Evolutionary conservation across 1,140 invertebrate species (phyloP).

Genomic region (Leptopilina boulardi): DNA sequence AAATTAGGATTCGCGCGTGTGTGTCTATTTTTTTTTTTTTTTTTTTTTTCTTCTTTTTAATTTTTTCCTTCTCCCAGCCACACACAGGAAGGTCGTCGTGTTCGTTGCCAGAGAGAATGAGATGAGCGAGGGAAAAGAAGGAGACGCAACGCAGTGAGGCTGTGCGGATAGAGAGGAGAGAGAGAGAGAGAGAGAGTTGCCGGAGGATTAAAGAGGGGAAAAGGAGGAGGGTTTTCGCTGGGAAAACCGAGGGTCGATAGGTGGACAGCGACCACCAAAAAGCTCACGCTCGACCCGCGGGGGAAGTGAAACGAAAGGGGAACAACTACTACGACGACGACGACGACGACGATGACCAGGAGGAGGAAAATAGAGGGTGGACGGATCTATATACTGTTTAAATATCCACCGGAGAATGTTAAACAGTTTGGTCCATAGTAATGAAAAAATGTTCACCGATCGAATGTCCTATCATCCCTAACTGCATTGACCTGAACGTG

Average conservation of each 20-base stretch:
- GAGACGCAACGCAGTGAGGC: too few species aligned
- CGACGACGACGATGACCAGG: too few species aligned
- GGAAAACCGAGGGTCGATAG: slow-evolving; percentile 67
- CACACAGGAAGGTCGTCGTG: slow-evolving; percentile 62
- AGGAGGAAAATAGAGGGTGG: slow-evolving; percentile 36
- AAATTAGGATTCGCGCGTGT: slow-evolving; percentile 64
- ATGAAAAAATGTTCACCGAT: slow-evolving; percentile 56
- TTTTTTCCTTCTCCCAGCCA: slow-evolving; percentile 12
- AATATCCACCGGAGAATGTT: slow-evolving; percentile 67
- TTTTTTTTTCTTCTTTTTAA: neutral
- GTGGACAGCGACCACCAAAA: slow-evolving; percentile 64
- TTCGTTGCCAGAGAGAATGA: slow-evolving; percentile 22
- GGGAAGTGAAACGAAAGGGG: neutral
- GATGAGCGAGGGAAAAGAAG: slow-evolving; percentile 34
- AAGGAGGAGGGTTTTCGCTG: slow-evolving; percentile 30
- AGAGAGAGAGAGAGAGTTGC: slow-evolving; percentile 44
- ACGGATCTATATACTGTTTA: slow-evolving; percentile 62
- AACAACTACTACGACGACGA: too few species aligned
- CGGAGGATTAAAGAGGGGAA: slow-evolving; percentile 36
- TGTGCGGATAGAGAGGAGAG: slow-evolving; percentile 39
- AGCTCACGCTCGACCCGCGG: slow-evolving; percentile 55
- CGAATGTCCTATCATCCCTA: neutral
- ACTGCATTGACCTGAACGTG: neutral
- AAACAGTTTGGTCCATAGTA: slow-evolving; percentile 63
- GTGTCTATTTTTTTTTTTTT: slow-evolving; percentile 39